These are phyloP conservation scores for Acanthosepion esculentum DNA, from an alignment of 2,888 invertebrate genomes.

Conservation along the genomic window DNA sequence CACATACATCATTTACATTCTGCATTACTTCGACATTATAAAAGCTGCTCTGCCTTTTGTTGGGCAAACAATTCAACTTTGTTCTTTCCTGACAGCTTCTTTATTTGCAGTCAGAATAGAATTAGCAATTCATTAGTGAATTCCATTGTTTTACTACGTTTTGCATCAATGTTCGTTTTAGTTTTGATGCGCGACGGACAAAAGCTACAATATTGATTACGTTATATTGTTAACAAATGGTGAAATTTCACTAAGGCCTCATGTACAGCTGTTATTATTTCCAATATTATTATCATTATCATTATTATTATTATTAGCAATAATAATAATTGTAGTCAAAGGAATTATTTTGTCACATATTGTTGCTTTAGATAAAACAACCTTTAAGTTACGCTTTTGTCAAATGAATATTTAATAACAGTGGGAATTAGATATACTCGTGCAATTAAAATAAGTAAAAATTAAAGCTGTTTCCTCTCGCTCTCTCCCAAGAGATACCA, in stretches of 20 bases:
- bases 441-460: not conserved
- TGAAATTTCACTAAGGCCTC: not conserved
- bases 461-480: no score
- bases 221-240: not conserved
- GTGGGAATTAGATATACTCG: not conserved
- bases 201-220: slow-evolving; percentile 20
- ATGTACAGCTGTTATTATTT: not conserved
- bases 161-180: not conserved
- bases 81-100: no score
- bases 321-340: not conserved
- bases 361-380: not conserved
- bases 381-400: not conserved
- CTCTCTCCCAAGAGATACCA: not conserved
- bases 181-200: not conserved
- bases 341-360: not conserved
- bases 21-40: not conserved
- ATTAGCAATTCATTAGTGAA: not conserved
- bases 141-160: not conserved
- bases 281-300: not conserved
- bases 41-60: no score
- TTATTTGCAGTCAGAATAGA: not conserved
- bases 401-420: not conserved
- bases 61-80: no score
- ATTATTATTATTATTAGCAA: no score
- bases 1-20: not conserved